phyloP scores from a whole-genome alignment of 2,888 invertebrate genomes.

The Onthophagus sagittarius region DNA sequence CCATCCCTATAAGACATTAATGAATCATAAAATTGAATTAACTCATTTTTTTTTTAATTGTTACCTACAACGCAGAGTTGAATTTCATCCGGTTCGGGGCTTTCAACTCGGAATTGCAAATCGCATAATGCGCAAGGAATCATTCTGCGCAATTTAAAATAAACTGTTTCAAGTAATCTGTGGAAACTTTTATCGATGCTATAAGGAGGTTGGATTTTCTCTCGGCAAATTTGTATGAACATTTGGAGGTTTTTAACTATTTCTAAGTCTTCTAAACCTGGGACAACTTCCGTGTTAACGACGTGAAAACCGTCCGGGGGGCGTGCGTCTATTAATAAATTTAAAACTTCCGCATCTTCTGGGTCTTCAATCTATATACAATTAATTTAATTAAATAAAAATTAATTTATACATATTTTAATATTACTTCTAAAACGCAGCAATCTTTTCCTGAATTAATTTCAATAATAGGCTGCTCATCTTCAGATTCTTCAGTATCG shows the following conservation, averaged over 20 bases:
- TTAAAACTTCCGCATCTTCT: conserved; percentile 74
- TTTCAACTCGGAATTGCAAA: conserved; percentile 75
- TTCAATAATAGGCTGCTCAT: conserved; percentile 64
- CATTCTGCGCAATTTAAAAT: conserved; percentile 85
- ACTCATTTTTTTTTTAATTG: neutral
- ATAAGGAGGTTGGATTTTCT: conserved; percentile 55
- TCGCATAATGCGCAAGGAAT: conserved; percentile 83
- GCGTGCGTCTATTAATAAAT: conserved; percentile 67
- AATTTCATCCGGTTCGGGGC: conserved; percentile 79
- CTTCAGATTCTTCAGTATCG: conserved; percentile 66
- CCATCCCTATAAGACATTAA: conserved; percentile 59
- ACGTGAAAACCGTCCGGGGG: conserved; percentile 75
- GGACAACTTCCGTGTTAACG: conserved; percentile 73
- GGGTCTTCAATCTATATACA: conserved; percentile 68
- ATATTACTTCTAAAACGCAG: conserved; percentile 67
- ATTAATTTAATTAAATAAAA: conserved; percentile 6
- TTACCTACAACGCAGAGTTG: conserved; percentile 56
- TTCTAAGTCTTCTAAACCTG: conserved; percentile 66
- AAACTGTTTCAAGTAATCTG: conserved; percentile 68
- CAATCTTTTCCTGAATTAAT: conserved; percentile 75
- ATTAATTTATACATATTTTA: neutral
- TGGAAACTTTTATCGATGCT: conserved; percentile 52
- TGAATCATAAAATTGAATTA: conserved; percentile 2
- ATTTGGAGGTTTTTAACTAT: conserved; percentile 71
- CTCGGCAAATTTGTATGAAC: conserved; percentile 80